Evolutionary conservation across 2,113 vertebrate genomes (phyloP).

Genomic region (Melanerpes formicivorus): DNA sequence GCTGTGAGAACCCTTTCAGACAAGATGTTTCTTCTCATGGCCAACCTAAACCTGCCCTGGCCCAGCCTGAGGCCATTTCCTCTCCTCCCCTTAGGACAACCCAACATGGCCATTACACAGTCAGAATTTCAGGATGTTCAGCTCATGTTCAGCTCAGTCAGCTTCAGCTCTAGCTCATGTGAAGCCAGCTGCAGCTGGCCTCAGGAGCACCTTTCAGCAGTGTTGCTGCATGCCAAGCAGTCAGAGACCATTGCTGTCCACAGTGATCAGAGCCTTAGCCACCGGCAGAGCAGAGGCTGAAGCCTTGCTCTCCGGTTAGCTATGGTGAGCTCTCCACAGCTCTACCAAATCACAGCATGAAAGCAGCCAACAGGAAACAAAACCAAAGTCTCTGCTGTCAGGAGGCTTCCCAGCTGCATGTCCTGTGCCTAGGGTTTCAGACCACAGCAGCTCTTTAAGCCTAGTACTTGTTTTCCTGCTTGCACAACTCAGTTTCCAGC

Average conservation of each 20-base stretch:
- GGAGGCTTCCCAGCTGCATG: not conserved
- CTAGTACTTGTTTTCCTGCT: not conserved
- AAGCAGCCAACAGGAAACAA: slow-evolving; percentile 3
- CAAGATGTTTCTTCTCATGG: too few species aligned
- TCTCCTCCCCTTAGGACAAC: too few species aligned
- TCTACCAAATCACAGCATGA: not conserved
- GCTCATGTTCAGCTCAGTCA: not conserved
- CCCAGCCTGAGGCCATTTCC: too few species aligned
- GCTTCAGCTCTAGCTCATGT: not conserved
- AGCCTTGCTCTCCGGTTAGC: not conserved
- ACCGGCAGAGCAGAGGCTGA: not conserved
- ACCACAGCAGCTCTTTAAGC: not conserved
- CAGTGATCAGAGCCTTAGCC: not conserved
- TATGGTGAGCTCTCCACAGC: not conserved
- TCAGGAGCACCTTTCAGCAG: slow-evolving; percentile 18
- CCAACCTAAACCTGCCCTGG: too few species aligned
- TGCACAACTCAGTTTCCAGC: not conserved
- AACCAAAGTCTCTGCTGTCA: not conserved
- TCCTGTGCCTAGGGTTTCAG: not conserved
- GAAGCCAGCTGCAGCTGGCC: not conserved
- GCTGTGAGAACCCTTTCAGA: too few species aligned
- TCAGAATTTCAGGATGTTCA: not conserved
- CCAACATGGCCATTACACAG: too few species aligned
- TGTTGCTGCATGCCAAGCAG: not conserved
- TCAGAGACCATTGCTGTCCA: not conserved